These are phyloP conservation scores for Eristalinus aeneus DNA, from an alignment of 2,888 invertebrate genomes.

Conservation along the genomic window DNA sequence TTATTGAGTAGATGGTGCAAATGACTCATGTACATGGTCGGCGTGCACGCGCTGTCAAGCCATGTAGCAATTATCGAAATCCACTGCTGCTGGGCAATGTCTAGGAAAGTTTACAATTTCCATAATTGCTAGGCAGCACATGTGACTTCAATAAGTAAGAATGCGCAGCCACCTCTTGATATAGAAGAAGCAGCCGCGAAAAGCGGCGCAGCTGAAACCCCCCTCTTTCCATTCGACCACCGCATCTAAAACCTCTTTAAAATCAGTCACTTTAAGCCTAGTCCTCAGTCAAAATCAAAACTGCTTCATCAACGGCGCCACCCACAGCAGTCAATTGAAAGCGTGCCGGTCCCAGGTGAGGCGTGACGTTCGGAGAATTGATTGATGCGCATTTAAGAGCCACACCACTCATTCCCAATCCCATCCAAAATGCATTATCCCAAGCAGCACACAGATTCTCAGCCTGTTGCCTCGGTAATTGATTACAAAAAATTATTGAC, in stretches of 20 bases:
- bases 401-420: slow-evolving; percentile 20
- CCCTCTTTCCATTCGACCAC: no score
- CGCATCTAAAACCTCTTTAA: neutral
- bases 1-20: no score
- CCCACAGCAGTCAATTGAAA: slow-evolving; percentile 29
- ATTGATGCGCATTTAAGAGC: slow-evolving; percentile 63
- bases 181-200: no score
- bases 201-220: no score
- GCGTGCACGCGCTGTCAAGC: no score
- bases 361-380: slow-evolving; percentile 39
- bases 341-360: slow-evolving; percentile 58
- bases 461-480: slow-evolving; percentile 55
- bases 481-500: slow-evolving; percentile 67
- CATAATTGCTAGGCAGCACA: no score
- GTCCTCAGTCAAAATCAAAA: neutral
- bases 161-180: no score
- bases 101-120: no score
- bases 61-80: no score
- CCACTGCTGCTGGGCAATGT: no score
- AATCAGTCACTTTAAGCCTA: neutral
- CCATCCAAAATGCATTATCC: slow-evolving; percentile 25
- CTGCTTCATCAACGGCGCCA: neutral
- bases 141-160: no score
- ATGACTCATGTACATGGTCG: no score
- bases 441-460: slow-evolving; percentile 23